A percentile compares a stretch with the other conserved stretches of the same genome.
phyloP scores from a whole-genome alignment of 2,888 invertebrate species.

The Branchipolynoe longqiensis region DNA sequence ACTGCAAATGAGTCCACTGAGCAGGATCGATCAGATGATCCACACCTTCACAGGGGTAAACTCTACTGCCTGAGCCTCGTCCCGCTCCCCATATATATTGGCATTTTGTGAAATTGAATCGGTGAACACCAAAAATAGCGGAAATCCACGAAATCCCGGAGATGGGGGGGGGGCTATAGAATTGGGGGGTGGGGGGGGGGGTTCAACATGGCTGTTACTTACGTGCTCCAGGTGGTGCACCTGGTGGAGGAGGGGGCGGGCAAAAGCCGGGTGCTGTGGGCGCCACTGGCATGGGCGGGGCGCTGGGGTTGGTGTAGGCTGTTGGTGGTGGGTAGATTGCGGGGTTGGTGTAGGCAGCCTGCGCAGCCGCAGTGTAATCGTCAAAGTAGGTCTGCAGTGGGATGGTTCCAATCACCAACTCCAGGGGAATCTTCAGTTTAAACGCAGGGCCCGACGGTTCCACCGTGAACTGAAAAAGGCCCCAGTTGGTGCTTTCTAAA shows the following conservation, averaged over 20 bases:
- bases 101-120: too few species aligned
- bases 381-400: conserved; percentile 68
- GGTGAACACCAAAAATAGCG: too few species aligned
- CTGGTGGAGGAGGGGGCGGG: background rate
- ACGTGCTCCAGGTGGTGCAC: conserved; percentile 27
- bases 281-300: background rate
- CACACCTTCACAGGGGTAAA: too few species aligned
- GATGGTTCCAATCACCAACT: conserved; percentile 74
- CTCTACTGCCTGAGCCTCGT: too few species aligned
- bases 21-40: too few species aligned
- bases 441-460: conserved; percentile 76
- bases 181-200: too few species aligned
- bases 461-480: conserved; percentile 71
- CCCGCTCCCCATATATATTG: too few species aligned
- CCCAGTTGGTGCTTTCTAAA: too few species aligned
- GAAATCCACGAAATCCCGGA: too few species aligned
- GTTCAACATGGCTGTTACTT: too few species aligned
- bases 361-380: conserved; percentile 12
- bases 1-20: too few species aligned
- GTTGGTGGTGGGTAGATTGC: background rate
- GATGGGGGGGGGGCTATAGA: too few species aligned
- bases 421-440: conserved; percentile 73
- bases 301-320: background rate
- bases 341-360: background rate
- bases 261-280: background rate